Base-by-base conservation (phyloP, 2,797 vertebrate genomes). In the Graptemys geographica region DNA sequence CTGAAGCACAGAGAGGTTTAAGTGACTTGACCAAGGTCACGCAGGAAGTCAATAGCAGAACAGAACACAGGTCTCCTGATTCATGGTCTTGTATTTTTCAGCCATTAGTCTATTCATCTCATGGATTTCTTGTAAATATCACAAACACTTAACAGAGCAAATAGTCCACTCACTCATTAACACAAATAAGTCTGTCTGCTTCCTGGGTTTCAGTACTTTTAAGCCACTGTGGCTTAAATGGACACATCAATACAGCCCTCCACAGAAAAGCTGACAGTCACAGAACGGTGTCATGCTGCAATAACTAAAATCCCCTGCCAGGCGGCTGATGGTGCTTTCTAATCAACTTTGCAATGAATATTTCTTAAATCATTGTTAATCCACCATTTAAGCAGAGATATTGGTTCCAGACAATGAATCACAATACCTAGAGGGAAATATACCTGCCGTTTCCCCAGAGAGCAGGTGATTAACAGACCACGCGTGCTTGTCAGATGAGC, bases 291-390 rank as follows among this genome's bases (percentile, higher is more conserved):
- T 93, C 88, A 21, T 41, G 92, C 95, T 95, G 96, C 91, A 96
- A 59, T 84, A 95, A 90, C 90, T 56, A 79, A 96, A 95, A 96
- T 88, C 96, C 91, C 97, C 95, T 96, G 95, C 96, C 96, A 92
- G 96, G 83, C 52, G 96, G 93, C 90, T 83, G 94, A 93, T 93
- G 85, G 86, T 94, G 87, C 84, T 96, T 96, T 94, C 96, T 97
- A 97, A 95, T 97, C 96, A 97, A 72, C 89, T 95, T 96, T 95
- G 92, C 89, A 87, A 94, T 94, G 95, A 92, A 93, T 96, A 93
- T 97, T 96, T 93, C 95, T 95, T 97, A 97, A 97, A 94, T 95
- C 97, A 96, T 41, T 91, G 94, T 85, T 97, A 98, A 96, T 96
- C 90, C 90, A 94, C 18, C 89, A 83, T 87, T 96, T 93, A 93